Base-by-base conservation (phyloP, 2,888 invertebrate species). In the Pristionchus fissidentatus region DNA sequence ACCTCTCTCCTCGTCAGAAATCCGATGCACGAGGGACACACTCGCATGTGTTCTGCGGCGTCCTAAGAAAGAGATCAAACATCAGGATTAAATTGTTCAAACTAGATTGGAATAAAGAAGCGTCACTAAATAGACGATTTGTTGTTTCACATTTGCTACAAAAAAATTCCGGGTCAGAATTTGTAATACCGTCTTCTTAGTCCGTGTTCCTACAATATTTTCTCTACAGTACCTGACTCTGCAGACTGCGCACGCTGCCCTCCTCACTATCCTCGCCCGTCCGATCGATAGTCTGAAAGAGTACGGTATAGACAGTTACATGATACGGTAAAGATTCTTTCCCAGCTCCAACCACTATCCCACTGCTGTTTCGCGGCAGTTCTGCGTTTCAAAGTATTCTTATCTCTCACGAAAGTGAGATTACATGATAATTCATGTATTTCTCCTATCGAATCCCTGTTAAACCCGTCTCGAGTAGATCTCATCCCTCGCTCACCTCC, bases 1-100 rank as follows among this genome's bases (percentile, higher is more conserved):
- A 95, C 94, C 88, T 97, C 95, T 60, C 96, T 93, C 49, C 95
- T 94, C 90, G 96, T 96, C 79, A 98, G 94, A 84, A 97, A 94
- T 91, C 91, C 90, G 38, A 93, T 92, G 87, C 94, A 94, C 26
- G 93, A 91, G 35, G 89, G 86, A 89, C 94, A 94, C 57, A 93
- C 92, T 29, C 94, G 90, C 85, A 94, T 91, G 85, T 93, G 92
- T 52, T 93, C 93, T 77, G 95, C 95, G 84, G 95, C 95, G 89
- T 97, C 97, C 92, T 92, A 73, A 60, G 86, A 0, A 13, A 62
- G 55, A 62, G 62, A 62, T 62, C 62, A 62, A 62, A 62, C 3
- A 62, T 62, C 62, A 62, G 22, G 8, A 8, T 8, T 10, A 46
- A 46, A 46, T 46, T 46, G 8, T 15, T 8, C 8, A 10, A 46